These are phyloP conservation scores for Hydropsyche tenuis DNA, from an alignment of 1,140 invertebrate genomes.

Conservation along the genomic window DNA sequence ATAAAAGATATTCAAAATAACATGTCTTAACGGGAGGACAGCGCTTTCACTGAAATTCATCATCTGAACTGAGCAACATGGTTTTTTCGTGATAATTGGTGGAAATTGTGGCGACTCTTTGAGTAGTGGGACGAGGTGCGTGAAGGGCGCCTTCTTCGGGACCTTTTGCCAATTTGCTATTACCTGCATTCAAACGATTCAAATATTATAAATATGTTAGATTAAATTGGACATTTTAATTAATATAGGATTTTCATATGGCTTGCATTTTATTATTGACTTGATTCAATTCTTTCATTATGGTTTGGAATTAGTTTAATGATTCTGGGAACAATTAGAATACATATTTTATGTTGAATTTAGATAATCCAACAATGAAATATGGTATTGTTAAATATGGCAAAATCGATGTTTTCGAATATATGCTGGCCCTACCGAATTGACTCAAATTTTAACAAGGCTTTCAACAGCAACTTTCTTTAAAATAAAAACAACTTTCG, in stretches of 20 bases:
- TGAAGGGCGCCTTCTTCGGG: conserved; percentile 62
- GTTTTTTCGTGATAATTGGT: conserved; percentile 95
- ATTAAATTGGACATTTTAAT: neutral
- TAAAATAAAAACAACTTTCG: too few relatives aligned
- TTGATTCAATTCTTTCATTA: too few relatives aligned
- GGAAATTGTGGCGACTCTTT: conserved; percentile 78
- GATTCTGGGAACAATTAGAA: neutral
- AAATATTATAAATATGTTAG: neutral
- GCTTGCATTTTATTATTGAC: too few relatives aligned
- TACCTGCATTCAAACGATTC: conserved; percentile 37
- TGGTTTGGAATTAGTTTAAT: neutral
- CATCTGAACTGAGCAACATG: conserved; percentile 93
- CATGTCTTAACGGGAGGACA: neutral
- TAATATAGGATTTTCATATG: neutral
- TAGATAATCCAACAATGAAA: too few relatives aligned
- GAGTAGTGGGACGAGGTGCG: conserved; percentile 65
- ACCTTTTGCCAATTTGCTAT: conserved; percentile 54
- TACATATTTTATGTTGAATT: too few relatives aligned
- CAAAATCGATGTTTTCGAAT: too few relatives aligned
- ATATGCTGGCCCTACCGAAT: too few relatives aligned
- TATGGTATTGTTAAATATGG: too few relatives aligned
- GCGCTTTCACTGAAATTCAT: conserved; percentile 87
- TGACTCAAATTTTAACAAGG: too few relatives aligned
- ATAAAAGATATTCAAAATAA: conserved; percentile 13
- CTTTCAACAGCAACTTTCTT: too few relatives aligned